These are phyloP conservation scores for Chascanopsetta lugubris DNA, from an alignment of 2,113 vertebrate genomes.

Conservation along the genomic window DNA sequence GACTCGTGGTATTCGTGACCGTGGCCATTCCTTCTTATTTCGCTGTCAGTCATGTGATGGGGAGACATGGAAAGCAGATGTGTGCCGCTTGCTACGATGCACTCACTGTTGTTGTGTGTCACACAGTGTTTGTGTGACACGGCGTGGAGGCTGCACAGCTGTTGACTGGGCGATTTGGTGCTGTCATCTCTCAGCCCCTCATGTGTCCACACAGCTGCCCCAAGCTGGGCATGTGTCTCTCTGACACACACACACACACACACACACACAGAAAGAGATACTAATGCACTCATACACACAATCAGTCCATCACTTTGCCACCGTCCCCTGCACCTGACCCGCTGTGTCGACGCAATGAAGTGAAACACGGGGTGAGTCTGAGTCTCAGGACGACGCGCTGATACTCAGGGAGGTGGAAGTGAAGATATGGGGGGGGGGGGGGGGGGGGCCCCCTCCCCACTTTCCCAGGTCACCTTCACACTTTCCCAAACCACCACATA, in stretches of 20 bases:
- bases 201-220: conserved; percentile 38
- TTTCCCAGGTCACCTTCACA: conserved; percentile 3
- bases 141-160: conserved; percentile 40
- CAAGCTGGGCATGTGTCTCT: not conserved
- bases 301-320: not conserved
- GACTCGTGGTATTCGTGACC: no score
- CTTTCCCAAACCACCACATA: no score
- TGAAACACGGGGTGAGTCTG: not conserved
- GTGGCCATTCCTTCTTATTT: no score
- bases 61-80: not conserved
- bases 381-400: not conserved
- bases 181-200: conserved; percentile 34
- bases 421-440: not conserved
- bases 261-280: not conserved
- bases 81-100: conserved; percentile 9
- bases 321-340: not conserved
- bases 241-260: conserved; percentile 4
- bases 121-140: conserved; percentile 23
- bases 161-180: conserved; percentile 44
- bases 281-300: conserved; percentile 8
- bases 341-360: conserved; percentile 27
- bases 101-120: conserved; percentile 10
- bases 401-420: conserved; percentile 4
- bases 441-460: no score
- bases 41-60: no score